phyloP scores from a whole-genome alignment of 2,888 invertebrate genomes.

The Lacanobia oleracea region DNA sequence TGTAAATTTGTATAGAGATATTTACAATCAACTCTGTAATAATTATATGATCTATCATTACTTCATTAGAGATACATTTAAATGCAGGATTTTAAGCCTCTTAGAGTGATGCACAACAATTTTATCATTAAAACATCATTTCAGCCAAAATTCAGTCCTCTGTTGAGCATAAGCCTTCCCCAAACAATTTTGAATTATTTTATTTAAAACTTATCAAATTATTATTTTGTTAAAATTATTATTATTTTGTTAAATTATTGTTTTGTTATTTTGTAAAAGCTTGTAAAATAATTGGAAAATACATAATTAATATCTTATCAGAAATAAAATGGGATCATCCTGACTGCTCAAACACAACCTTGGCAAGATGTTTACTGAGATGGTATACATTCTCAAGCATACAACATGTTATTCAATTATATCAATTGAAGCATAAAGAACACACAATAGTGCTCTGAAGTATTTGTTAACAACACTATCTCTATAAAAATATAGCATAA shows the following conservation, averaged over 20 bases:
- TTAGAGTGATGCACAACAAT: background rate
- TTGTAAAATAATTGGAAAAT: background rate
- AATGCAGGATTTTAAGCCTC: no score
- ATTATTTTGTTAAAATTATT: no score
- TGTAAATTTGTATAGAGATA: background rate
- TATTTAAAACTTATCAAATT: no score
- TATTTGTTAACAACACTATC: constrained; percentile 23
- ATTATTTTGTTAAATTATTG: no score
- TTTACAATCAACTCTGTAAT: background rate
- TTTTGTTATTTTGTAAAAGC: no score
- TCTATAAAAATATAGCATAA: background rate
- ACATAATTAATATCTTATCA: background rate
- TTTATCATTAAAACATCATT: background rate
- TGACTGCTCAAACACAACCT: background rate
- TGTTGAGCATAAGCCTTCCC: background rate
- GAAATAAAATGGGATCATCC: background rate
- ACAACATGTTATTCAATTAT: constrained; percentile 40
- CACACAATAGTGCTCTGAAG: constrained; percentile 19
- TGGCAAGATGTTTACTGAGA: constrained; percentile 2
- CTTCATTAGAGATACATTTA: no score
- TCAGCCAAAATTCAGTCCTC: background rate
- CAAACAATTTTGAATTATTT: no score
- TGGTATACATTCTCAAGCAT: constrained; percentile 3
- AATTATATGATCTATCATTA: no score
- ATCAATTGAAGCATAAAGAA: constrained; percentile 36